Base-by-base conservation (phyloP, 2,888 invertebrate genomes). In the Netelia melanura region DNA sequence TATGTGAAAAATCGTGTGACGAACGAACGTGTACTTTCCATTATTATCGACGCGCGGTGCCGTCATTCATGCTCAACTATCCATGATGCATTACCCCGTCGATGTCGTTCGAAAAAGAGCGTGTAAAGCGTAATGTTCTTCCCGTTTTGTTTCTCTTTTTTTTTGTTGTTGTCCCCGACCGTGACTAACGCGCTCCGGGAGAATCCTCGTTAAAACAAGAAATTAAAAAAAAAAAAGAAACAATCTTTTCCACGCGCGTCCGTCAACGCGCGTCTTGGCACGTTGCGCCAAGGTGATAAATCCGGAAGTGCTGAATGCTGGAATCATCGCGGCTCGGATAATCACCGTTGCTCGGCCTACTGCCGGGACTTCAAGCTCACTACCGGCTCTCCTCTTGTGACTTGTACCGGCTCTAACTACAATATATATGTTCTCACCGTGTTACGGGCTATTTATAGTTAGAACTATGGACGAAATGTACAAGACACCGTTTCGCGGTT, bases 331-430 rank as follows among this genome's bases (percentile, higher is more conserved):
- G 76, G 81, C 84, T 85, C 81, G 86, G 75, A 75, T 81, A 84
- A 86, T 86, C 81, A 88, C 88, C 87, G 87, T 88, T 88, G 83
- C 74, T 86, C 84, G 86, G 86, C 88, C 88, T 86, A 88, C 87
- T 88, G 84, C 52, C 83, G 79, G 62, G 70, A 23, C 71, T 52
- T 25, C 58, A 72, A 80, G 74, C 56, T 72, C 70, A 71, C 82
- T 81, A 67, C 21, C 52, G 54, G 44, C 54, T n/a, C n/a, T 56
- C 71, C n/a, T 56, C 71, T 82, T 65, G 54, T 30, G 25, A 54
- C 68, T 17, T 17, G 64, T 38, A 14, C 17, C 64, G 56, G 71
- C 52, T 54, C 62, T 71, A 30, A 30, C 30, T 30, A 30, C 30
- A 30, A 30, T 30, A 52, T 81, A 61, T 81, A 71, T 81, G 38